Evolutionary conservation across 2,888 invertebrate species (phyloP), one percentile per base, ranked within the genome.

Genomic region (Mayetiola destructor): DNA sequence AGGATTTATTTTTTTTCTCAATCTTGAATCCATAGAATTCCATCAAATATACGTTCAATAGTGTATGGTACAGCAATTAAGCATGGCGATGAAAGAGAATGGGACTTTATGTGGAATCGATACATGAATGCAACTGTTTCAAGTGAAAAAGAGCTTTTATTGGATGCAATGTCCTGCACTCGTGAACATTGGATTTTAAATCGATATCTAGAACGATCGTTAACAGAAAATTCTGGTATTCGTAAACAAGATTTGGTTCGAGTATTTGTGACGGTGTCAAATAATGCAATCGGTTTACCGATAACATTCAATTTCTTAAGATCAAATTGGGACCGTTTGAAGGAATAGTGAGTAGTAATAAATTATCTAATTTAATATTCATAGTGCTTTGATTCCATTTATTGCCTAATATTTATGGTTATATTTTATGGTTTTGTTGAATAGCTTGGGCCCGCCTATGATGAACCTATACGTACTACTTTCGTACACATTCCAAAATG

Each of bases 61-160:
- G 87, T 93, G 1, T 93, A 92, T 71, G 94, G 94, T 66, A 83
- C 86, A 1, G 92, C 88, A 0, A 81, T 95, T 8, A 78, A 82
- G 58, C 80, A 84, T 10, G 94, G 94, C 1, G 85, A 86, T 0
- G 83, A 86, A 61, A 75, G 78, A 1, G 91, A 92, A 67, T 95
- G 94, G 94, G 80, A 87, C 61, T 94, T 93, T 68, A 84, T 86
- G 0, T 91, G 89, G 81, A 77, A 85, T 53, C 77, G 85, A 30
- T 93, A 88, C 67, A 68, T 79, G 36, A 79, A 78, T 3, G 81
- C 88, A 2, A 84, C 84, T 61, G 83, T 88, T 0, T 88, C 88
- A 0, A 83, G 86, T 0, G 93, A 94, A 68, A 81, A 88, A 63
- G 85, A 85, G 62, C 75, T 84, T 9, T 72, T 94, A 9, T 74